phyloP scores from a whole-genome alignment of 2,113 vertebrate genomes.

The Illadopsis cleaveri region DNA sequence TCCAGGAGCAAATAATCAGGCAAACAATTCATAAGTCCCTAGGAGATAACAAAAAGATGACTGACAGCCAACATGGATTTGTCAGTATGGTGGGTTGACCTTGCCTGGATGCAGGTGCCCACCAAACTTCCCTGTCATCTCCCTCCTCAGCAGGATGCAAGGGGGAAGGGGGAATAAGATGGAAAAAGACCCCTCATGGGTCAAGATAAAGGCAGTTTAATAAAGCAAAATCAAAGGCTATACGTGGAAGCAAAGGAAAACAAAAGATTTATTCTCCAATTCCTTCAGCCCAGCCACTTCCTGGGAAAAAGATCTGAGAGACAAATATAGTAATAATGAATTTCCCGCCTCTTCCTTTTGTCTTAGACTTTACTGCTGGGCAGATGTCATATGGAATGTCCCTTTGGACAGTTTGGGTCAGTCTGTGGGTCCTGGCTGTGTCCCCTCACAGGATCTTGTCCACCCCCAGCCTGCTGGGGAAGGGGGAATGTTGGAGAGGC shows the following conservation, averaged over 20 bases:
- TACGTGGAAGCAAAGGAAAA: background rate
- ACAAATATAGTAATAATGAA: accelerated
- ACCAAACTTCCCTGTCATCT: background rate
- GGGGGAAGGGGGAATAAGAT: background rate
- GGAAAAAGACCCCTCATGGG: background rate
- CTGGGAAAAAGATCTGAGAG: background rate
- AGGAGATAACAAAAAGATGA: constrained; percentile 51
- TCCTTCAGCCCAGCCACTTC: background rate
- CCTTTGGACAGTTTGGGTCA: background rate
- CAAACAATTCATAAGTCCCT: constrained; percentile 42
- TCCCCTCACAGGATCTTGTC: background rate
- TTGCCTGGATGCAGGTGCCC: background rate
- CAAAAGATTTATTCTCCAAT: background rate
- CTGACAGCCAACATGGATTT: constrained; percentile 39
- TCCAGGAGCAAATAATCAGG: constrained; percentile 47
- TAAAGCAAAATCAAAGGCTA: background rate
- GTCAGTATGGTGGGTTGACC: background rate
- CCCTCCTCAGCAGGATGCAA: background rate
- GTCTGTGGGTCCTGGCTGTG: background rate
- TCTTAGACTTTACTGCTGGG: background rate
- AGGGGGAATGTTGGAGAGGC: background rate
- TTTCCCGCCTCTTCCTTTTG: accelerated
- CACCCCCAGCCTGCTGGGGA: background rate
- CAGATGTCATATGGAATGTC: background rate
- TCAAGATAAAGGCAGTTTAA: background rate